Conservation (phyloP, 2,113 vertebrate species). For the Onychostoma macrolepis region DNA sequence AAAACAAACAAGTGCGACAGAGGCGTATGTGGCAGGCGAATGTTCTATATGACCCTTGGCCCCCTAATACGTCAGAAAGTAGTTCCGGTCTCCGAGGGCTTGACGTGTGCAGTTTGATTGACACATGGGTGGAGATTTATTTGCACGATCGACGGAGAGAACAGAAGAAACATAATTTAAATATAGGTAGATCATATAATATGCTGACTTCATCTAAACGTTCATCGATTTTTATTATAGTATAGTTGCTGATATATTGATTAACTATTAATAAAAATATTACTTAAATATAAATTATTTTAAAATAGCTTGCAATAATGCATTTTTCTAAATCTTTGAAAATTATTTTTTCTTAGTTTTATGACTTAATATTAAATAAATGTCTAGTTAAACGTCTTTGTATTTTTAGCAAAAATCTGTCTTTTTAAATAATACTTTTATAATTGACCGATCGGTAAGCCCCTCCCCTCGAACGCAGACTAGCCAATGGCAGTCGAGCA, state of each 20-base stretch:
- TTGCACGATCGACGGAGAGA: too few relatives aligned
- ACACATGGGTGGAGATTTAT: background rate
- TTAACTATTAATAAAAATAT: too few relatives aligned
- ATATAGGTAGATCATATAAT: background rate
- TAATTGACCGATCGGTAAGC: too few relatives aligned
- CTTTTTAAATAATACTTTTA: too few relatives aligned
- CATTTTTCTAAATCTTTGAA: background rate
- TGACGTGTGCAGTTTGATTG: background rate
- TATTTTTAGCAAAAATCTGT: too few relatives aligned
- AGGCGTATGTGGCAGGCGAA: conserved; percentile 60
- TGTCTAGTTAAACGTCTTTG: too few relatives aligned
- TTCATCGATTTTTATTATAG: background rate
- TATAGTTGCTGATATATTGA: background rate
- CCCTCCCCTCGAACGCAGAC: too few relatives aligned
- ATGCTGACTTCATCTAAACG: background rate
- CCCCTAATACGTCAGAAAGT: conserved; percentile 47
- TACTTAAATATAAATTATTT: background rate
- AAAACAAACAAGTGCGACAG: conserved; percentile 71
- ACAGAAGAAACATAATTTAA: background rate
- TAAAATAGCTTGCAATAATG: background rate
- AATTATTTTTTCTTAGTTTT: background rate
- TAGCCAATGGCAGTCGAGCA: too few relatives aligned
- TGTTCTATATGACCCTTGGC: conserved; percentile 68
- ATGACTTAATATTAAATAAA: background rate
- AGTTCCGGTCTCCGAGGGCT: conserved; percentile 24